Evolutionary conservation across 2,888 invertebrate species (phyloP), one percentile per base, ranked within the genome.

Genomic region (Pardosa pseudoannulata): DNA sequence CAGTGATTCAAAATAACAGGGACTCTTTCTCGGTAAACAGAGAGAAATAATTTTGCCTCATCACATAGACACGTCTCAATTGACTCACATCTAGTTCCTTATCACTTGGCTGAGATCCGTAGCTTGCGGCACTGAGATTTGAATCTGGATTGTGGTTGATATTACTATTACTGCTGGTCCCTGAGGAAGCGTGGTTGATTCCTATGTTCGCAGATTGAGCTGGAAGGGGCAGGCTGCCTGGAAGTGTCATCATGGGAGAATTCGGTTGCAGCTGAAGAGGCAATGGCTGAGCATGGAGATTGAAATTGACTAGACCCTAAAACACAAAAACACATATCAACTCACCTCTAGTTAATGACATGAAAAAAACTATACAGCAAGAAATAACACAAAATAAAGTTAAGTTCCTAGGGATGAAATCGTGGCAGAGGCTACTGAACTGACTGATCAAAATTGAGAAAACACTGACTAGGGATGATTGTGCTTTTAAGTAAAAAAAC

Each of bases 91-190:
- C 90, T 67, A 89, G 94, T 94, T 97, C 97, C 94, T 97, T 97
- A 94, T 97, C 97, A 94, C 97, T 97, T 93, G 97, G 96, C 92
- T 96, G 97, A 93, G 97, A 97, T 94, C 97, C 97, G 95, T 92
- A 64, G 93, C 93, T 94, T 93, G 96, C 96, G 95, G 94, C 97
- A 95, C 97, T 97, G 96, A 97, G 96, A 94, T 97, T 97, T 93
- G 97, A 97, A 95, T 97, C 97, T 94, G 97, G 97, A 95, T 95
- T 97, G 94, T 96, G 95, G 88, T 90, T 88, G n/a, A 89, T 87
- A 78, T 80, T 87, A 83, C 79, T 87, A 31, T 87, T 87, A 36
- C 87, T 87, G 76, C 80, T 87, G 80, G 87, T 79, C 79, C 88
- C 89, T 62, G 88, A 88, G 65, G 87, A 87, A 65, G 80, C 70